Percentiles rank a stretch among this genome's conserved stretches.
These are phyloP conservation scores for Drosophila sp. DNA, from an alignment of 1,140 invertebrate genomes.

Conservation along the genomic window DNA sequence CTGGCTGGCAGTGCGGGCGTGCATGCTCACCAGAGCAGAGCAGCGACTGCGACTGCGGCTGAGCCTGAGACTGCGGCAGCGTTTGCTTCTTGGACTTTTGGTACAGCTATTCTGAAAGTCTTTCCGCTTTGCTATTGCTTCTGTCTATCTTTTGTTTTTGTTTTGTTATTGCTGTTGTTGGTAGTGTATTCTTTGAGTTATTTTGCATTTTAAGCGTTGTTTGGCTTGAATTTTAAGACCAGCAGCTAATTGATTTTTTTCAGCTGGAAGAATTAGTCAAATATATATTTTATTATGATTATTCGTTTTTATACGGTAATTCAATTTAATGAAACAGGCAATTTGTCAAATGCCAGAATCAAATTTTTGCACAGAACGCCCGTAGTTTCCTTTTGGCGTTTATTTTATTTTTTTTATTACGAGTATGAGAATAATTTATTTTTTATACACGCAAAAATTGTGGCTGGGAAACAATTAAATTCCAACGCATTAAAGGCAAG, in stretches of 20 bases:
- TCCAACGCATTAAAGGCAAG: slow-evolving; percentile 45
- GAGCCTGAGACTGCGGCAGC: slow-evolving; percentile 6
- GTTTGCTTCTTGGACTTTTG: slow-evolving; percentile 35
- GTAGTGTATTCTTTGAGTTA: slow-evolving; percentile 18
- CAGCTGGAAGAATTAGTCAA: slow-evolving; percentile 15
- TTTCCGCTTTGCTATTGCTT: slow-evolving; percentile 33
- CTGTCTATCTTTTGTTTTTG: too few relatives aligned
- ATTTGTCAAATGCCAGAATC: slow-evolving; percentile 47
- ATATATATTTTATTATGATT: slow-evolving; percentile 20
- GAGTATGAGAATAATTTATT: neutral
- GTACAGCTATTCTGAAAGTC: slow-evolving; percentile 26
- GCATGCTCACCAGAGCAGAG: slow-evolving; percentile 36
- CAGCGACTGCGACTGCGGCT: slow-evolving; percentile 10
- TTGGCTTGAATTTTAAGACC: slow-evolving; percentile 37
- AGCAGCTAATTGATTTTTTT: slow-evolving; percentile 60
- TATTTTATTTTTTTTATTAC: too few relatives aligned
- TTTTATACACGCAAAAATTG: slow-evolving; percentile 37
- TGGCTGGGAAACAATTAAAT: slow-evolving; percentile 47
- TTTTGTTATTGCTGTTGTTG: slow-evolving; percentile 6
- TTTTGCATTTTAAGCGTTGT: slow-evolving; percentile 36
- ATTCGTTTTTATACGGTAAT: slow-evolving; percentile 37
- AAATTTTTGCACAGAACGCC: slow-evolving; percentile 14
- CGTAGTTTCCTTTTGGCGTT: slow-evolving; percentile 34
- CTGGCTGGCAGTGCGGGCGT: slow-evolving; percentile 47
- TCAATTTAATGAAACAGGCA: slow-evolving; percentile 45